phyloP scores from a whole-genome alignment of 2,797 vertebrate species.

The Phalanger gymnotis region DNA sequence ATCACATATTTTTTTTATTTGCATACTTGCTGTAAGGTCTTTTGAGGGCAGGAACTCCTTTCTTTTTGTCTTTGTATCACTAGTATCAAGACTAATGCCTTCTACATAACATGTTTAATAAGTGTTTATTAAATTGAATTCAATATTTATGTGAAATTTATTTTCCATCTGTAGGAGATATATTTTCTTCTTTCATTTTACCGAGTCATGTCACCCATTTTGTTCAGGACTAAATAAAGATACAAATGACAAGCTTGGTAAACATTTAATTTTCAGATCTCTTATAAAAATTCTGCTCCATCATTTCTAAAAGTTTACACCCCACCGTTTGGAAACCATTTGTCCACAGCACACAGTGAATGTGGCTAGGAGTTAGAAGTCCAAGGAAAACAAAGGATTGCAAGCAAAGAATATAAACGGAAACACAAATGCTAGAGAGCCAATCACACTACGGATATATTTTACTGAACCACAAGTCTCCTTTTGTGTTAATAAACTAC shows the following conservation, averaged over 20 bases:
- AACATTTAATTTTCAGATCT: neutral
- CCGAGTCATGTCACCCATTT: neutral
- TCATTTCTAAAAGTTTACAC: neutral
- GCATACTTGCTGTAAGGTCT: neutral
- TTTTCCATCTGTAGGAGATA: neutral
- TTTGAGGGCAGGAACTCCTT: neutral
- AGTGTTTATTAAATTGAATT: neutral
- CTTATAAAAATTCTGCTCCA: neutral
- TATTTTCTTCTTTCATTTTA: neutral
- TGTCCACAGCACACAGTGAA: neutral
- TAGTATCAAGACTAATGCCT: neutral
- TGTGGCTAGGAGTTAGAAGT: neutral
- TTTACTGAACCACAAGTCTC: neutral
- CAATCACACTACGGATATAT: neutral
- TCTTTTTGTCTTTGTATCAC: neutral
- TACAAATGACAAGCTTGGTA: neutral
- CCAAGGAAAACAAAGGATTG: conserved; percentile 7
- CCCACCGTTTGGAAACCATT: neutral
- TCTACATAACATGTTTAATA: neutral
- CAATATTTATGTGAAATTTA: neutral
- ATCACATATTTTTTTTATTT: neutral
- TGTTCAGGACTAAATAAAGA: neutral
- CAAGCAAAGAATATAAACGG: conserved; percentile 6
- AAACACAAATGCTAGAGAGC: neutral
- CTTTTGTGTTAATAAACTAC: neutral